A percentile compares a stretch with the other conserved stretches of the same genome.
Conservation (phyloP, 2,797 vertebrate species). For the Takifugu rubripes region DNA sequence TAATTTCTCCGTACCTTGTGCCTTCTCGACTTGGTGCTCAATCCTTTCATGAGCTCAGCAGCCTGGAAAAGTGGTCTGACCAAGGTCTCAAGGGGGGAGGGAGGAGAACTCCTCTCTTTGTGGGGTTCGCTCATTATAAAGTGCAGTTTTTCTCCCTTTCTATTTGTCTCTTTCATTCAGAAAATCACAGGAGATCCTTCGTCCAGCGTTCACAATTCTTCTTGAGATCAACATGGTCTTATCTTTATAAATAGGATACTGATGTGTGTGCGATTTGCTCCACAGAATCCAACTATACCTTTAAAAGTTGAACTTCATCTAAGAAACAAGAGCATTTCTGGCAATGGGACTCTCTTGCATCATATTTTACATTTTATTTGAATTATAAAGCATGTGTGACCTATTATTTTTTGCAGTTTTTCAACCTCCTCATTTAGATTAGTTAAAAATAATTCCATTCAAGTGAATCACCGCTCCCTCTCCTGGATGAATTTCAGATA, state of each 20-base stretch:
- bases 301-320: neutral
- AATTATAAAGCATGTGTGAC: constrained; percentile 5
- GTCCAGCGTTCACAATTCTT: neutral
- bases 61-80: constrained; percentile 34
- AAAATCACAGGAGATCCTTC: constrained; percentile 4
- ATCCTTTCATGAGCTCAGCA: constrained; percentile 36
- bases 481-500: neutral
- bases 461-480: neutral
- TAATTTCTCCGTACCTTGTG: constrained; percentile 25
- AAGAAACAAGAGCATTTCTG: no score
- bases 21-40: constrained; percentile 42
- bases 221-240: no score
- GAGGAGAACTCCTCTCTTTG: no score
- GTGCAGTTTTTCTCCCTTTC: no score
- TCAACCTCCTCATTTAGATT: no score
- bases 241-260: no score
- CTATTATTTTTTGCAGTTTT: neutral
- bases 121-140: no score
- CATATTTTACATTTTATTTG: no score
- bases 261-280: no score
- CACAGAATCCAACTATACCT: no score
- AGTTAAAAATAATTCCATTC: neutral
- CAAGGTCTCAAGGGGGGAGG: constrained; percentile 33
- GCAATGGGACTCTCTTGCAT: no score
- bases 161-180: no score